phyloP scores from a whole-genome alignment of 2,113 vertebrate genomes.

The Eulemur rufifrons region DNA sequence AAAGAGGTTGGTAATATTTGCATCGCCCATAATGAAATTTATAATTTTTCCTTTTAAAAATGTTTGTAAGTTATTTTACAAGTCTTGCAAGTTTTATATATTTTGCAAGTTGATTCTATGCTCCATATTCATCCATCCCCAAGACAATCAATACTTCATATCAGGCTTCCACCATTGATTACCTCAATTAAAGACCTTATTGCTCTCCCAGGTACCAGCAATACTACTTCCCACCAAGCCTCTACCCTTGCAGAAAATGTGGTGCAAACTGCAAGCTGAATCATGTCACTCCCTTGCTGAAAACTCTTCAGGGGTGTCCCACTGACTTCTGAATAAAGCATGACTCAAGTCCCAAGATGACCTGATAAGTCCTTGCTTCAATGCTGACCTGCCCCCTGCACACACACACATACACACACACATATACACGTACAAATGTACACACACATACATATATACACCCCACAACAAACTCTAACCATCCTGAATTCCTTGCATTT shows the following conservation, averaged over 20 bases:
- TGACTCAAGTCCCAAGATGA: background rate
- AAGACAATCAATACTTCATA: background rate
- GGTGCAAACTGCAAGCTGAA: background rate
- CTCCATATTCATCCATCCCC: background rate
- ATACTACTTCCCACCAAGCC: background rate
- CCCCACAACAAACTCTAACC: background rate
- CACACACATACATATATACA: background rate
- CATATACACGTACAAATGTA: too few species aligned
- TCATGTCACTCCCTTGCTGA: background rate
- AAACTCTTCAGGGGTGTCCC: background rate
- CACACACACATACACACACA: rapidly evolving
- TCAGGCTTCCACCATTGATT: too few species aligned
- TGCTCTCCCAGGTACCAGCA: background rate
- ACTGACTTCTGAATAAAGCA: background rate
- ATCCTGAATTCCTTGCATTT: background rate
- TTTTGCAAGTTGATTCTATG: background rate
- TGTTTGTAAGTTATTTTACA: background rate
- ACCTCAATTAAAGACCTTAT: background rate
- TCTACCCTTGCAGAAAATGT: background rate
- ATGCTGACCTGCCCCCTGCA: rapidly evolving
- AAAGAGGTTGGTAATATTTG: background rate
- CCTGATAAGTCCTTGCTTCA: background rate
- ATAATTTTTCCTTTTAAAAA: background rate
- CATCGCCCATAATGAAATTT: background rate
- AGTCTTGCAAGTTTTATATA: background rate